Evolutionary conservation across 35 echinoderm and acorn worm species (phyloP), one percentile per base, ranked within the genome.

Genomic region (Ophiothrix spiculata): DNA sequence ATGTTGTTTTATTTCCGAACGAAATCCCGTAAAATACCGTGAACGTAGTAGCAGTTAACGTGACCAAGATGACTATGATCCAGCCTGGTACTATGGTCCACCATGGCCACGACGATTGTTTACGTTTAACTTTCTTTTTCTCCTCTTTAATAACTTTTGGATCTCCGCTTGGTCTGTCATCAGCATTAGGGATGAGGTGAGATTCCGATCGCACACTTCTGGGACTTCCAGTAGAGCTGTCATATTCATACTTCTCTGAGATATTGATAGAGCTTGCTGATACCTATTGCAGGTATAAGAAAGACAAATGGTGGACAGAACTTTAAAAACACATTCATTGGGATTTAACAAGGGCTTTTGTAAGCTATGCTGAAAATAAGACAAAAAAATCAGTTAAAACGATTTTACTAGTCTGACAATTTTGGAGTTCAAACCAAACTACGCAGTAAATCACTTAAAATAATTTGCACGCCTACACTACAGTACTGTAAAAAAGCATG

Each of bases 1-100:
- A 81, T 33, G 89, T 89, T 34, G 78, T 81, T 21, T 45, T 0
- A 38, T 98, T 85, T 0, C 92, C 89, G 11, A 98, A 76, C 39
- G 91, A 82, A 21, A 98, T 91, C 21, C 91, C 92, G 45, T 98
- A 98, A 75, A 98, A 94, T 10, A 94, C 74, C 1, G 86, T 87
- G 40, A 98, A 91, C 41, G 78, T 39, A n/a, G 88, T 93, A 11
- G 88, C 85, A 8, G 88, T 45, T 1, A 84, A 64, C 1, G 88
- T 86, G 16, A 69, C 31, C 17, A 95, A 54, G 39, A 91, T 75
- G 6, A 88, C 36, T 23, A 98, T 17, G 33, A 94, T 73, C 95
- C 95, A 98, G 0, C 80, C 95, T 17, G 94, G 75, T 40, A 94
- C 88, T 33, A 91, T 32, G 35, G 77, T 91, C 95, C 95, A 98